Evolutionary conservation across 2,797 vertebrate genomes (phyloP), one percentile per base, ranked within the genome.

Genomic region (Nannoperca australis): DNA sequence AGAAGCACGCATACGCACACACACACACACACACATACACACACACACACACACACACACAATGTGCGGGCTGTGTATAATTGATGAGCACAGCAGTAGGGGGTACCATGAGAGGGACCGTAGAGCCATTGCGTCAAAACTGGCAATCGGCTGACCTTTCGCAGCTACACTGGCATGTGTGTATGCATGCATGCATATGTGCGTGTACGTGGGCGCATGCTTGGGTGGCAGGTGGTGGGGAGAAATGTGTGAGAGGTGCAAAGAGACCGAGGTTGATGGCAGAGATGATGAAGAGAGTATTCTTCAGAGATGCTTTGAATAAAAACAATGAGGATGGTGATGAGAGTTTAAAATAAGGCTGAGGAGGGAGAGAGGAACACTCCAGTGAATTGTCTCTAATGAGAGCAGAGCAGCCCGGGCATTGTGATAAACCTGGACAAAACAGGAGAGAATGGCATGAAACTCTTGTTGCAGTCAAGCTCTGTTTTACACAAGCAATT

Each of bases 91-190:
- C 82, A 92, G 86, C 91, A 76, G 89, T 38, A 32, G 81, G 85
- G 78, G 75, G 72, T 74, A 81, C 45, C 76, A 84, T 88, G 73
- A 89, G 79, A 91, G 85, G 62, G 83, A 73, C 76, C 77, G 68
- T 73, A 87, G 78, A 78, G 76, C 83, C 81, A 69, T 76, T 44
- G 1, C 73, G 85, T 75, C 47, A 20, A 88, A 91, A 87, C 59
- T 92, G 88, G 88, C 90, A 89, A 91, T 87, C 81, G 53, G 73
- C 78, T 88, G 86, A 94, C 92, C 93, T 93, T 93, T 93, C 30
- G 6, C 79, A 61, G 73, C 74, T 65, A 61, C 18, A 8, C 59
- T 58, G 38, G 67, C 63, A 9, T 42, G 83, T 70, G 85, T 78
- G 64, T 70, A 8, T 63, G 62, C 7, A 50, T 20, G 49, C n/a